These are phyloP conservation scores for Psittacula echo DNA, from an alignment of 2,797 vertebrate species.

Conservation along the genomic window DNA sequence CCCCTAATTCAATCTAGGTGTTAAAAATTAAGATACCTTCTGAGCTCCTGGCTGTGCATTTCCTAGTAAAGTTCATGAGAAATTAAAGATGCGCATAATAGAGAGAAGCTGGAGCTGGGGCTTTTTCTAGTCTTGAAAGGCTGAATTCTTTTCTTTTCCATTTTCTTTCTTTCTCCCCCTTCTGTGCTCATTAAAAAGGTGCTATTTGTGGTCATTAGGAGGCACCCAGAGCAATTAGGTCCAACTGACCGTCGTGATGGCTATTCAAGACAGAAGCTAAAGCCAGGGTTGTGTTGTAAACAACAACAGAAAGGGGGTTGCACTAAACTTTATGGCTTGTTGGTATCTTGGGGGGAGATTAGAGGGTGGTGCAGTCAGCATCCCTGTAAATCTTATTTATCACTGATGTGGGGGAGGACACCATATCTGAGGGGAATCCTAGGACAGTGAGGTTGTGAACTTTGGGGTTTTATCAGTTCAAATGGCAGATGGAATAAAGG, in stretches of 20 bases:
- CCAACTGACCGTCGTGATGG: constrained; percentile 81
- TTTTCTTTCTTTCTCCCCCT: constrained; percentile 40
- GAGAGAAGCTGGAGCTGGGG: not conserved
- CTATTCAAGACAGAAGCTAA: constrained; percentile 86
- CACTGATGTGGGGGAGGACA: constrained; percentile 34
- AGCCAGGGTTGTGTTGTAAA: constrained; percentile 78
- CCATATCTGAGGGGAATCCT: constrained; percentile 50
- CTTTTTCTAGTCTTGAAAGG: constrained; percentile 57
- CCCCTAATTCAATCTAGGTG: not conserved
- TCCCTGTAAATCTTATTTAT: constrained; percentile 68
- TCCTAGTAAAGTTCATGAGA: constrained; percentile 19
- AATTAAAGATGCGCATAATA: constrained; percentile 17
- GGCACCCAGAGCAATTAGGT: constrained; percentile 84
- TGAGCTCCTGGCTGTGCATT: not conserved
- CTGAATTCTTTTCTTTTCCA: constrained; percentile 45
- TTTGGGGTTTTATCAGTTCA: constrained; percentile 34
- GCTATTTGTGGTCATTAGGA: constrained; percentile 82
- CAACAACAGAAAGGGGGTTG: constrained; percentile 68
- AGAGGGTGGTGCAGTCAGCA: constrained; percentile 56
- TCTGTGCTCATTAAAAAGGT: constrained; percentile 70
- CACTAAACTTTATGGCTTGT: constrained; percentile 76
- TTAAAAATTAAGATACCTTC: constrained; percentile 3
- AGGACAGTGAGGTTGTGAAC: constrained; percentile 64
- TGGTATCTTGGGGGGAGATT: constrained; percentile 58
- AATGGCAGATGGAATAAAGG: constrained; percentile 23